A percentile compares a stretch with the other conserved stretches of the same genome.
phyloP scores from a whole-genome alignment of 1,140 invertebrate genomes.

The Dreissena rostriformis region DNA sequence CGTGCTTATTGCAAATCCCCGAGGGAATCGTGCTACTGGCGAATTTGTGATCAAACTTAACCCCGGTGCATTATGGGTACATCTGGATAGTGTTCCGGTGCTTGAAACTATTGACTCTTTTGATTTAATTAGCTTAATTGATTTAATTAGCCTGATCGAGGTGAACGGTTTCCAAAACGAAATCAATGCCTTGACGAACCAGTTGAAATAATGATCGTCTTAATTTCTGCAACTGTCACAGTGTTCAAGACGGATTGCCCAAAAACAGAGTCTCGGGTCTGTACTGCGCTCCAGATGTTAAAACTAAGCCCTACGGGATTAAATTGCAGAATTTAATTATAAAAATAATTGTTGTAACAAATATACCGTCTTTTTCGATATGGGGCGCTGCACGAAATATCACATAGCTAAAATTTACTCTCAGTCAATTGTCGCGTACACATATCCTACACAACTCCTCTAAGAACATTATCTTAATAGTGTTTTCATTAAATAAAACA shows the following conservation, averaged over 20 bases:
- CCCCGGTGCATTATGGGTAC: slow-evolving; percentile 47
- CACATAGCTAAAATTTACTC: too few species aligned
- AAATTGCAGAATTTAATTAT: too few species aligned
- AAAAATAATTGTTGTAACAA: too few species aligned
- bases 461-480: too few species aligned
- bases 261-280: slow-evolving; percentile 17
- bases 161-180: slow-evolving; percentile 11
- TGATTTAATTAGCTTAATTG: slow-evolving; percentile 59
- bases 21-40: slow-evolving; percentile 27
- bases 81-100: slow-evolving; percentile 43
- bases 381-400: too few species aligned
- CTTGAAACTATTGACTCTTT: slow-evolving; percentile 38
- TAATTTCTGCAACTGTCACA: neutral
- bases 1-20: neutral
- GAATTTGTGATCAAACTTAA: slow-evolving; percentile 57
- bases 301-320: too few species aligned
- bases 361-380: too few species aligned
- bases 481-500: too few species aligned
- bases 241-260: neutral
- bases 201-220: slow-evolving; percentile 49
- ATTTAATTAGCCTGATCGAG: slow-evolving; percentile 53
- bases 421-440: too few species aligned
- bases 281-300: neutral
- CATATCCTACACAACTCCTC: too few species aligned
- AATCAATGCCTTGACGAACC: slow-evolving; percentile 40